These are phyloP conservation scores for Galagoides demidoff DNA, from an alignment of 2,797 vertebrate genomes.

Conservation along the genomic window DNA sequence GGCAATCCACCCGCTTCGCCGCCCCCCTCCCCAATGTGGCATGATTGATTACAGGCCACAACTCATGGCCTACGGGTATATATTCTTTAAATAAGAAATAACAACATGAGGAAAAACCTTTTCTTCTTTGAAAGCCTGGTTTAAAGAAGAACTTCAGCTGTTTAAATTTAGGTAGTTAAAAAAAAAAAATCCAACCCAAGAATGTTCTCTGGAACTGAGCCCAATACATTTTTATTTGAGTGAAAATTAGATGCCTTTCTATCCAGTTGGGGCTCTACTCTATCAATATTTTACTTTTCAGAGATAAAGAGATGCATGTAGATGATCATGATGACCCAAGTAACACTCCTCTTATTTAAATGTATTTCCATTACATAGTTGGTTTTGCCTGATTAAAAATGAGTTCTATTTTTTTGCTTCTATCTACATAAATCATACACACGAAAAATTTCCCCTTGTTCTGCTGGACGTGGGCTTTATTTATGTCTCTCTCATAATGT, in stretches of 20 bases:
- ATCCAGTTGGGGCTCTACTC: neutral
- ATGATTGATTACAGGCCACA: no score
- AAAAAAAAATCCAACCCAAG: neutral
- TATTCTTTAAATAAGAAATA: neutral
- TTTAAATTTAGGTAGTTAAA: conserved; percentile 21
- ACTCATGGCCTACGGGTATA: neutral
- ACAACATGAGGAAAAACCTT: neutral
- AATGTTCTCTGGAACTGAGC: neutral
- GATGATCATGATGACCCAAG: no score
- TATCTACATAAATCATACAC: neutral
- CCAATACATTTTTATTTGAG: neutral
- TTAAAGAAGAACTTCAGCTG: neutral
- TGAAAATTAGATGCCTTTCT: neutral
- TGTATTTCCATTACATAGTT: neutral
- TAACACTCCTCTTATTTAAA: neutral
- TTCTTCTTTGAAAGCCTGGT: conserved; percentile 1
- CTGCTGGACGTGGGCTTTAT: neutral
- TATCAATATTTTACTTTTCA: neutral
- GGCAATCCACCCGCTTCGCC: no score
- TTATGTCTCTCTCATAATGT: neutral
- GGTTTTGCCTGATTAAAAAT: neutral
- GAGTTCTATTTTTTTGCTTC: neutral
- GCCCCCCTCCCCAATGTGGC: no score
- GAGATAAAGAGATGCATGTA: neutral
- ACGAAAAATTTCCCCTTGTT: neutral